phyloP scores from a whole-genome alignment of 1,140 invertebrate genomes.

The Dermatophagoides farinae region DNA sequence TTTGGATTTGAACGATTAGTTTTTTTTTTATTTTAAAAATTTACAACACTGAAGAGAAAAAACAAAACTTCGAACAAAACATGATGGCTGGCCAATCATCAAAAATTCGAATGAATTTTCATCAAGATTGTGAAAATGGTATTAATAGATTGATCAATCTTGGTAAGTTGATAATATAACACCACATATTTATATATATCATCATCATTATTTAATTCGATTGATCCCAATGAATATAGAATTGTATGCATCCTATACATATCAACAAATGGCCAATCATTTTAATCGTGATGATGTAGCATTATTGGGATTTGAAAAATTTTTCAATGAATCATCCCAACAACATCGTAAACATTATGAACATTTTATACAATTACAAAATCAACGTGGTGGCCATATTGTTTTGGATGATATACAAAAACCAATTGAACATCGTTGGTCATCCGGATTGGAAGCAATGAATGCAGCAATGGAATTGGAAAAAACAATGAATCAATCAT shows the following conservation, averaged over 20 bases:
- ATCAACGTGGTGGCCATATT: conserved; percentile 52
- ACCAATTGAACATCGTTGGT: conserved; percentile 4
- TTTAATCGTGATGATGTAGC: conserved; percentile 61
- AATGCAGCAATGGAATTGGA: conserved; percentile 49
- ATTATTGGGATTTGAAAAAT: conserved; percentile 44
- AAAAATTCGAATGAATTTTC: conserved; percentile 47
- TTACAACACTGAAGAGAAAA: too few species aligned
- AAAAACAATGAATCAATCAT: conserved; percentile 49
- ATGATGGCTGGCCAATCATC: conserved; percentile 16
- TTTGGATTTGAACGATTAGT: too few species aligned
- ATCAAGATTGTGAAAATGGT: conserved; percentile 45
- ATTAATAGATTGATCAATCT: conserved; percentile 65
- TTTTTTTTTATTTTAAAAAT: too few species aligned
- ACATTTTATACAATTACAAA: conserved; percentile 50
- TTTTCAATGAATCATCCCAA: conserved; percentile 45
- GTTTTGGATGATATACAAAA: conserved; percentile 22
- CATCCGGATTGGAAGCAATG: conserved; percentile 41
- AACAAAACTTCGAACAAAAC: too few species aligned
- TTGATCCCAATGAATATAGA: conserved; percentile 23
- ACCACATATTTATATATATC: too few species aligned
- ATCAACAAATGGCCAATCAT: conserved; percentile 47
- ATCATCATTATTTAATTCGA: too few species aligned
- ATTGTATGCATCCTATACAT: conserved; percentile 57
- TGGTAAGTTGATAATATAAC: conserved; percentile 16
- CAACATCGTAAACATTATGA: conserved; percentile 56